Conservation (phyloP, 2,888 invertebrate species). For the Coenonympha arcania region DNA sequence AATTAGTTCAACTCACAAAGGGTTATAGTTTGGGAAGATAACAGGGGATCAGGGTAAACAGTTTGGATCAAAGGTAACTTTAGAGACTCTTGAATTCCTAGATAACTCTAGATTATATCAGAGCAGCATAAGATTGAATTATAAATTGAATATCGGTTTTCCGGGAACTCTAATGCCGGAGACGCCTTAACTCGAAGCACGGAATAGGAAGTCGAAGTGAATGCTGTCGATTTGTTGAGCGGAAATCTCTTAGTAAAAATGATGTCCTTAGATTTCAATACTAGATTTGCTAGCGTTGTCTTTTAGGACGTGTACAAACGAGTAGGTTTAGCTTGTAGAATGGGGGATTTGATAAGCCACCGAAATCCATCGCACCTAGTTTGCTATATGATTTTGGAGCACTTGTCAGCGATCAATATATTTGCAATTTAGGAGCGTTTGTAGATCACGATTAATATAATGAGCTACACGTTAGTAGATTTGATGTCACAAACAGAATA, state of each 20-base stretch:
- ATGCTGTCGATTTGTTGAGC: constrained; percentile 1
- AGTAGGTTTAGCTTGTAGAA: background rate
- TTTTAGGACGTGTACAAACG: background rate
- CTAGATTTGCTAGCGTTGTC: background rate
- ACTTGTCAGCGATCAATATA: no score
- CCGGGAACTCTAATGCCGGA: background rate
- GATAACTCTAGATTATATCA: constrained; percentile 8
- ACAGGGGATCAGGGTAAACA: background rate
- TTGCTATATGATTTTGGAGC: no score
- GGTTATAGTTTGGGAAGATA: constrained; percentile 13
- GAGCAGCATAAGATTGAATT: constrained; percentile 6
- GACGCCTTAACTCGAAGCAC: background rate
- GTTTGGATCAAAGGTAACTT: constrained; percentile 17
- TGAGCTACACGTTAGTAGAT: no score
- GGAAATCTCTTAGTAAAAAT: background rate
- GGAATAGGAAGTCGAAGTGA: background rate
- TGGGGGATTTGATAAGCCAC: no score
- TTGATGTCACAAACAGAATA: no score
- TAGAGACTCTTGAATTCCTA: constrained; percentile 9
- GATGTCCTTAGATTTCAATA: background rate
- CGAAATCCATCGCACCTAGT: no score
- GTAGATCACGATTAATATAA: no score
- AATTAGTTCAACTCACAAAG: constrained; percentile 17
- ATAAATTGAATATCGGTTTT: constrained; percentile 7
- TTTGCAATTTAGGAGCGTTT: no score